Conservation (phyloP, 1,140 invertebrate genomes). For the Drosophila nannoptera region DNA sequence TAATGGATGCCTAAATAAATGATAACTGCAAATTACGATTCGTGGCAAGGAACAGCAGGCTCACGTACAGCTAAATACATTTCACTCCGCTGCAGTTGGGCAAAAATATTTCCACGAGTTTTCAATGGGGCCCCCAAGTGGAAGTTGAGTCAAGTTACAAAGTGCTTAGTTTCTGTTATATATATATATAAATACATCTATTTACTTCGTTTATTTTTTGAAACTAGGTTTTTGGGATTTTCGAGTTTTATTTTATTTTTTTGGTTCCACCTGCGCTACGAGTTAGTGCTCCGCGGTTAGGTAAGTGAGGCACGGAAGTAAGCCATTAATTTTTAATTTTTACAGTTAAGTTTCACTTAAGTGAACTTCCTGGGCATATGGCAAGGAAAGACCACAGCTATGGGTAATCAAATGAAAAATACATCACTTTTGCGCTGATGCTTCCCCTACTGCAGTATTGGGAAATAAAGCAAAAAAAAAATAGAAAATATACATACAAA, state of each 20-base stretch:
- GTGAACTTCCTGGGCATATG: conserved; percentile 42
- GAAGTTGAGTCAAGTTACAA: conserved; percentile 28
- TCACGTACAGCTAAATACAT: conserved; percentile 74
- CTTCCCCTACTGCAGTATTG: not conserved
- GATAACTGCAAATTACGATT: conserved; percentile 77
- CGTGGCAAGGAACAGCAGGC: conserved; percentile 28
- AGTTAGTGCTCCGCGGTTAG: conserved; percentile 34
- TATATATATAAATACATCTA: not conserved
- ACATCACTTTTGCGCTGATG: conserved; percentile 29
- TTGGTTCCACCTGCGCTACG: conserved; percentile 12
- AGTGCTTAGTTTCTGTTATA: conserved; percentile 38
- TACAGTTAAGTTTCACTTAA: conserved; percentile 50
- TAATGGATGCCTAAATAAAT: conserved; percentile 77
- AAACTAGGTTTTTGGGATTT: conserved; percentile 32
- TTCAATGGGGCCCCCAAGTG: conserved; percentile 25
- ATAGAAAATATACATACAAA: not conserved
- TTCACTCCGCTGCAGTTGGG: conserved; percentile 66
- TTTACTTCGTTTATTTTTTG: not conserved
- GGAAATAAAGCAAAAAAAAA: conserved; percentile 4
- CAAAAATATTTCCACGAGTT: conserved; percentile 74
- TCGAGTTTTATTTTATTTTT: conserved; percentile 17
- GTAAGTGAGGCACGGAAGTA: conserved; percentile 18
- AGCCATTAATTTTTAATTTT: conserved; percentile 67
- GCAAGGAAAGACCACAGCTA: conserved; percentile 19
- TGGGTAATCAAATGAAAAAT: conserved; percentile 57